Base-by-base conservation (phyloP, 2,113 vertebrate species). In the Tachysurus vachellii region DNA sequence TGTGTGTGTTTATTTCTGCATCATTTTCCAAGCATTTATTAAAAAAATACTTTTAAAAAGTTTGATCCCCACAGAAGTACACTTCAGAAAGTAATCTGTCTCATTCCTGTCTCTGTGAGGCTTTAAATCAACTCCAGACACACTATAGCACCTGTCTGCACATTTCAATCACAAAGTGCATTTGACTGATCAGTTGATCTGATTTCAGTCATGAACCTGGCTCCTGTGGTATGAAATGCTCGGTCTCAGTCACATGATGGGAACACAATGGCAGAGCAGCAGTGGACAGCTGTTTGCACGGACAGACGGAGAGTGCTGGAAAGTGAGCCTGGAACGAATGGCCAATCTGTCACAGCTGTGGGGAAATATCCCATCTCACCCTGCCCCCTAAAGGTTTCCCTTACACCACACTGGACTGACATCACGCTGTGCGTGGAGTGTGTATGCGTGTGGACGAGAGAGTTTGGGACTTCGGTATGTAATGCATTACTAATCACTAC, bases 1-100 rank as follows among this genome's bases (percentile, higher is more conserved):
- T 66, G 85, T 66, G 81, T 77, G 53, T 85, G 36, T 85, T 57
- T 85, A 62, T 84, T 62, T 85, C 47, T 87, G 85, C 86, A 88
- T 68, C 82, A 80, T 53, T 77, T 97, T 97, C 95, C 95, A 95
- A 96, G 93, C 94, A 57, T 59, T 54, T 64, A 95, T 57, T 80
- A 31, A 31, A 26, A 6, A 73, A 75, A 42, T 16, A 36, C 66
- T 50, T 75, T 64, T 90, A 75, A 92, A 91, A 80, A 42, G 64
- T 44, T 57, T 62, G 36, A 68, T 56, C n/a, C 36, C 44, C 6
- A 19, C 50, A 68, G 42, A 42, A 11, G 4, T 53, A 7, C 47
- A 36, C 44, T 21, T 28, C 66, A 53, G 9, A 62, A 54, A 70
- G 28, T 17, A 36, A 31, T 50, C 10, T 4, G 17, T 76, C 71